phyloP scores from a whole-genome alignment of 2,113 vertebrate species.

The Embiotoca jacksoni region DNA sequence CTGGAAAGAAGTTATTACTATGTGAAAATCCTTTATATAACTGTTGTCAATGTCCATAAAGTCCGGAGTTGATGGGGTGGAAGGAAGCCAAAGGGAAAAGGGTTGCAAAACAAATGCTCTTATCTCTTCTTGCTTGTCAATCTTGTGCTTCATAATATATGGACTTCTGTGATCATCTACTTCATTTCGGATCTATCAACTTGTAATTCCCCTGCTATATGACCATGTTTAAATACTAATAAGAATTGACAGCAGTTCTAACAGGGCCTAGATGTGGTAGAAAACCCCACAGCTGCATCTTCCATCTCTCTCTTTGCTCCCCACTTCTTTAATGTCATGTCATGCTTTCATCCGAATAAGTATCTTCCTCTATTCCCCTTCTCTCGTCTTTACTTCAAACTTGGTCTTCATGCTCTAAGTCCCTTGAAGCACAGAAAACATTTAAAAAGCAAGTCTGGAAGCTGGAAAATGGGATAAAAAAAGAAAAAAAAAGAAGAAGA shows the following conservation, averaged over 20 bases:
- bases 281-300: conserved; percentile 44
- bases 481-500: neutral
- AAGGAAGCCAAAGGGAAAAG: too few species aligned
- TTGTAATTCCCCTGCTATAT: too few species aligned
- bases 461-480: neutral
- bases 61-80: too few species aligned
- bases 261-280: conserved; percentile 27
- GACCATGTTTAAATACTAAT: too few species aligned
- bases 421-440: conserved; percentile 21
- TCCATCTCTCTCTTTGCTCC: conserved; percentile 41
- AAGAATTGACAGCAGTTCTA: conserved; percentile 28
- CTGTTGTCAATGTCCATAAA: too few species aligned
- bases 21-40: too few species aligned
- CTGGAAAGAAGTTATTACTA: too few species aligned
- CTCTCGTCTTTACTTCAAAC: conserved; percentile 46
- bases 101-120: too few species aligned
- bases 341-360: conserved; percentile 52
- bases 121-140: too few species aligned
- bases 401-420: conserved; percentile 17
- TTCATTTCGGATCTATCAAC: too few species aligned
- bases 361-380: conserved; percentile 11
- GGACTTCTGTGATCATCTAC: too few species aligned
- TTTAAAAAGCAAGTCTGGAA: conserved; percentile 13
- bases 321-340: conserved; percentile 57
- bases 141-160: too few species aligned